Base-by-base conservation (phyloP, 2,113 vertebrate species). In the Pelusios castaneus region DNA sequence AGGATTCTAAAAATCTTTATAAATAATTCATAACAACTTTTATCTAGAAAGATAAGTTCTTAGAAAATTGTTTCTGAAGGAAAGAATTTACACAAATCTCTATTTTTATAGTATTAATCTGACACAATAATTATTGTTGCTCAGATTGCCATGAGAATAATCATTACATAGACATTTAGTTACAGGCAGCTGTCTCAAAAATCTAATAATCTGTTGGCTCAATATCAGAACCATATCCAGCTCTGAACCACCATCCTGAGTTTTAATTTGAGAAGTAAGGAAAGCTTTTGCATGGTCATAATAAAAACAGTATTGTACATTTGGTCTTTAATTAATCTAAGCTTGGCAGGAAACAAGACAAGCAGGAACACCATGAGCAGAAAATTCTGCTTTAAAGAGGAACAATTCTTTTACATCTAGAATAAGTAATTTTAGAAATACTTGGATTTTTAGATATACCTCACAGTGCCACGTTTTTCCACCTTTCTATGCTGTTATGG, bases 31-130 rank as follows among this genome's bases (percentile, higher is more conserved):
- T 92, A 0, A 73, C 0, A 0, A 89, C 88, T 92, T 91, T 93
- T 94, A 27, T 24, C 56, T 92, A 58, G 73, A 88, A 94, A 97
- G 80, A 56, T 89, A 91, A 94, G 90, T 95, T 95, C 73, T 93
- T 1, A 4, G 49, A 80, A 91, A 95, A 94, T 91, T 96, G 87
- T 94, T 91, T 89, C 11, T 24, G 56, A 91, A 94, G 86, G 90
- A 95, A 92, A 88, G 77, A 86, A 97, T 97, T 96, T 96, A 91
- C 78, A 91, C 63, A 91, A 87, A 85, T 24, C 24, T 91, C 70
- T 90, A 17, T 88, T 88, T 94, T 89, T 93, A 75, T 1, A 3
- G 38, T 96, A 67, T 80, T 90, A 84, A 14, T 38, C 56, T 0
- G 6, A 92, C 41, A 82, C 34, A 78, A 45, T 84, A 91, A 87